A percentile compares a stretch with the other conserved stretches of the same genome.
These are phyloP conservation scores for Rugalucina vietnamica DNA, from an alignment of 2,888 invertebrate genomes.

Conservation along the genomic window DNA sequence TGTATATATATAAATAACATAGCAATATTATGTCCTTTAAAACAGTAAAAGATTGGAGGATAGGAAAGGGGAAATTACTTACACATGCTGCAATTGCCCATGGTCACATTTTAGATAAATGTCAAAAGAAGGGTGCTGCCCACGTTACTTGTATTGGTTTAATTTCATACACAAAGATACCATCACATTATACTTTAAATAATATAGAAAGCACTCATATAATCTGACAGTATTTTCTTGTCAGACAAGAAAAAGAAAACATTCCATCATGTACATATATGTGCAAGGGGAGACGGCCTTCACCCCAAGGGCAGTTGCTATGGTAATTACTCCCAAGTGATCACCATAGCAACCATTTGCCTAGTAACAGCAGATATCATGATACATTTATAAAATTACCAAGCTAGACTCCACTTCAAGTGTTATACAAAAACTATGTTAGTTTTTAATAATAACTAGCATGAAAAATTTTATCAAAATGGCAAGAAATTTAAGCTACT, in stretches of 20 bases:
- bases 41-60: neutral
- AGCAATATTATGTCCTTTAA: slow-evolving; percentile 17
- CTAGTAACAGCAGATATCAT: neutral
- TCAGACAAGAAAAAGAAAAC: slow-evolving; percentile 14
- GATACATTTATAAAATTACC: neutral
- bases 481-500: neutral
- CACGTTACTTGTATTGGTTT: no score
- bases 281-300: neutral
- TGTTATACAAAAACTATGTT: neutral
- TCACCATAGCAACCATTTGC: neutral
- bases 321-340: neutral
- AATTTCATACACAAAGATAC: neutral
- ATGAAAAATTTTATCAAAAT: neutral
- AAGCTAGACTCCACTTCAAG: neutral
- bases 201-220: slow-evolving; percentile 4
- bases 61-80: neutral
- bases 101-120: neutral
- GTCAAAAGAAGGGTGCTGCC: no score
- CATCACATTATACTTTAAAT: slow-evolving; percentile 1
- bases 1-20: slow-evolving; percentile 2
- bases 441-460: neutral
- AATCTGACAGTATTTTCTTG: slow-evolving; percentile 2
- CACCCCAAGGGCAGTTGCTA: neutral
- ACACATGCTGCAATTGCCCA: neutral
- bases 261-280: slow-evolving; percentile 25